phyloP scores from a whole-genome alignment of 2,797 vertebrate genomes.

The Decapterus maruadsi region DNA sequence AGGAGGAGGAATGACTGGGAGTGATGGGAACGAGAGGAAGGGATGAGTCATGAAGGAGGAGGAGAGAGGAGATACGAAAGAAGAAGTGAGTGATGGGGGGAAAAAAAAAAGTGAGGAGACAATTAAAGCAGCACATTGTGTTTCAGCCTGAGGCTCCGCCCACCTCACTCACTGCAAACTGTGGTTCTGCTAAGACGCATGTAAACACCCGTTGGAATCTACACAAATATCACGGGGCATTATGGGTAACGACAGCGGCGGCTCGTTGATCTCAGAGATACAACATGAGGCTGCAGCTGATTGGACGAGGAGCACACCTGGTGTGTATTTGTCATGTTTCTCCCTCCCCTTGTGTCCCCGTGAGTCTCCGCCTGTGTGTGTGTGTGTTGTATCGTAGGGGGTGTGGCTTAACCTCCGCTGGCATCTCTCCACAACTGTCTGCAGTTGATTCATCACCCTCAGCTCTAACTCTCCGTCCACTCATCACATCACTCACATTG shows the following conservation, averaged over 20 bases:
- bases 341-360: too few species aligned
- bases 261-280: background rate
- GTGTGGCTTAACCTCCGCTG: too few species aligned
- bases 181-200: background rate
- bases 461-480: too few species aligned
- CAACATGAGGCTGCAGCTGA: background rate
- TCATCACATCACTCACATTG: too few species aligned
- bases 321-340: background rate
- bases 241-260: background rate
- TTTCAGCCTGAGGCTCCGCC: background rate
- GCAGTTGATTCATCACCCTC: too few species aligned
- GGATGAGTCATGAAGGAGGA: conserved; percentile 48
- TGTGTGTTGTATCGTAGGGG: too few species aligned
- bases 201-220: background rate
- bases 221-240: too few species aligned
- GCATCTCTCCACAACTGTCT: too few species aligned
- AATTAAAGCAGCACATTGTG: background rate
- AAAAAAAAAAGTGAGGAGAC: background rate
- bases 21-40: conserved; percentile 31
- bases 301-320: background rate
- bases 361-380: too few species aligned
- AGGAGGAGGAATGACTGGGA: conserved; percentile 16
- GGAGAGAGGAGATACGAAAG: conserved; percentile 12
- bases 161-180: background rate
- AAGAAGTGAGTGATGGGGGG: background rate